Evolutionary conservation across 2,113 vertebrate species (phyloP).

Genomic region (Pampusana beccarii): DNA sequence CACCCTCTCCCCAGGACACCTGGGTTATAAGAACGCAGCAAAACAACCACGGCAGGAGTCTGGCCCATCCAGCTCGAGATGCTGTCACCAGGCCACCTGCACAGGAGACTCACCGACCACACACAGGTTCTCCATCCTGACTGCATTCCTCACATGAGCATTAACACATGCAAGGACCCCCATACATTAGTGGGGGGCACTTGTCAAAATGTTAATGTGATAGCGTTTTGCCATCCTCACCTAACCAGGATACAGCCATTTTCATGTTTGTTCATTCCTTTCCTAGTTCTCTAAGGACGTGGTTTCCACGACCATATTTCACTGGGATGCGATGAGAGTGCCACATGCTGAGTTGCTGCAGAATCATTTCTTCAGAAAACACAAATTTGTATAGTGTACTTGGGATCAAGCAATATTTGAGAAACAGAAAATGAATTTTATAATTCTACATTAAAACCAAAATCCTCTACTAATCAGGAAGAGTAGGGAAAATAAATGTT

Average conservation of each 20-base stretch:
- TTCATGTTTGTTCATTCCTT: not conserved
- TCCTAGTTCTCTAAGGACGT: not conserved
- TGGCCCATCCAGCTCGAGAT: not conserved
- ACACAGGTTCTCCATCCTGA: not conserved
- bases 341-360: not conserved
- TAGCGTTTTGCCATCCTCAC: not conserved
- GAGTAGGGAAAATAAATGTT: not conserved
- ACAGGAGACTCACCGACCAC: not conserved
- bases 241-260: not conserved
- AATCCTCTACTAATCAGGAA: not conserved
- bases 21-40: not conserved
- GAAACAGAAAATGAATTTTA: not conserved
- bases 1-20: too few species aligned
- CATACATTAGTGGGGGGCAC: too few species aligned
- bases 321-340: not conserved
- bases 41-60: not conserved
- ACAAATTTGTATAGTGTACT: not conserved
- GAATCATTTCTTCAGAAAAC: not conserved
- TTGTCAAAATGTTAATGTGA: rapidly evolving
- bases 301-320: not conserved
- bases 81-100: not conserved
- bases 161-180: not conserved
- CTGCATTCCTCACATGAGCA: rapidly evolving
- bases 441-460: not conserved
- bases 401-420: not conserved